These are phyloP conservation scores for Amphimedon queenslandica DNA, from an alignment of 37 sponge, comb jelly and placozoan species.

Conservation along the genomic window DNA sequence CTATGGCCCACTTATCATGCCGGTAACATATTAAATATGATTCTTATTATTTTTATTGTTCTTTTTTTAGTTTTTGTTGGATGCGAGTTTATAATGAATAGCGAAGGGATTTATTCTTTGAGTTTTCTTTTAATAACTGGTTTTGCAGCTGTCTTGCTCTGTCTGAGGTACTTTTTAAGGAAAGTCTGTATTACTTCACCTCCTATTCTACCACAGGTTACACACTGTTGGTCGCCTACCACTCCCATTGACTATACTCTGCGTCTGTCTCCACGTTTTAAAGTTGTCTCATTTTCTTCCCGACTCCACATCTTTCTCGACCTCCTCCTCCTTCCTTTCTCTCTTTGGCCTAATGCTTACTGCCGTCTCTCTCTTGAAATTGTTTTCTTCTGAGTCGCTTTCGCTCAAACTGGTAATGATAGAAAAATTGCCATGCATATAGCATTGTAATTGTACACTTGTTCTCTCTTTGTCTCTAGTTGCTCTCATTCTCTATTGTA, in stretches of 20 bases:
- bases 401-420: background rate
- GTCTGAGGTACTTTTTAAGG: constrained; percentile 10
- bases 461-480: constrained; percentile 20
- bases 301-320: background rate
- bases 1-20: constrained; percentile 25
- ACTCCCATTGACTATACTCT: constrained; percentile 1
- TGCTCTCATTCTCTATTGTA: constrained; percentile 26
- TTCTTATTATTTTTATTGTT: background rate
- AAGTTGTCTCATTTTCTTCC: constrained; percentile 35
- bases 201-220: too few species aligned
- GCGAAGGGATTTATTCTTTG: background rate
- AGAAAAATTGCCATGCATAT: too few species aligned
- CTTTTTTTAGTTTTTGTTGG: constrained; percentile 4
- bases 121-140: constrained; percentile 5
- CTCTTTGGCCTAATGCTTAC: background rate
- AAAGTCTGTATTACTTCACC: background rate
- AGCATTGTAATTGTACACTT: too few species aligned
- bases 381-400: background rate
- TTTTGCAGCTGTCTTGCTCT: background rate
- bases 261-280: constrained; percentile 44
- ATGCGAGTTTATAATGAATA: constrained; percentile 8
- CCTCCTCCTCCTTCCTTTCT: background rate
- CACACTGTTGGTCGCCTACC: constrained; percentile 1
- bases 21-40: background rate
- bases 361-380: background rate